Conservation (phyloP, 1,140 invertebrate species). For the Heterodera schachtii region DNA sequence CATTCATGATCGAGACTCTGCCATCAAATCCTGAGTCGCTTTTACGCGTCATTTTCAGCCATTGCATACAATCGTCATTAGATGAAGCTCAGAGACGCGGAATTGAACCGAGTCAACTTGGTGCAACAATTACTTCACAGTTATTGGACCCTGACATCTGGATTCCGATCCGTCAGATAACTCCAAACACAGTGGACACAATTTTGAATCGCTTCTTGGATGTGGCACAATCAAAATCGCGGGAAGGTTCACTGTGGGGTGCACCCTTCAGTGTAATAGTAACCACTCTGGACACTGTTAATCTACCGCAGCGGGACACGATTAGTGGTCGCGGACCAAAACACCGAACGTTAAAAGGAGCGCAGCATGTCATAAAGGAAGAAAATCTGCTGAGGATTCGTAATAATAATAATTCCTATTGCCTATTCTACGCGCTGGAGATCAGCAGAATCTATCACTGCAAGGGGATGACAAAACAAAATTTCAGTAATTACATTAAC, state of each 20-base stretch:
- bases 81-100: background rate
- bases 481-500: background rate
- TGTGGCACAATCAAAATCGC: slow-evolving; percentile 7
- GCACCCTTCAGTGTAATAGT: background rate
- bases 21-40: background rate
- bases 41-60: background rate
- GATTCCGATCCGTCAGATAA: background rate
- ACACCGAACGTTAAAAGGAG: background rate
- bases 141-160: background rate
- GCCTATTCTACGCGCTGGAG: slow-evolving; percentile 6
- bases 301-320: background rate
- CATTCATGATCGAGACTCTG: background rate
- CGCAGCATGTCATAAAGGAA: background rate
- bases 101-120: background rate
- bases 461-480: background rate
- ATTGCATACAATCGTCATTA: background rate
- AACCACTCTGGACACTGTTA: background rate
- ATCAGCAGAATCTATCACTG: background rate
- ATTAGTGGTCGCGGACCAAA: background rate
- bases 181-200: background rate
- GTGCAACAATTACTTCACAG: background rate
- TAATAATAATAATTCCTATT: background rate
- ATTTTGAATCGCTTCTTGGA: slow-evolving; percentile 12
- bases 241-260: background rate
- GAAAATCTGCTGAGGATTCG: background rate